phyloP scores from a whole-genome alignment of 2,888 invertebrate genomes.

The Biston betularia region DNA sequence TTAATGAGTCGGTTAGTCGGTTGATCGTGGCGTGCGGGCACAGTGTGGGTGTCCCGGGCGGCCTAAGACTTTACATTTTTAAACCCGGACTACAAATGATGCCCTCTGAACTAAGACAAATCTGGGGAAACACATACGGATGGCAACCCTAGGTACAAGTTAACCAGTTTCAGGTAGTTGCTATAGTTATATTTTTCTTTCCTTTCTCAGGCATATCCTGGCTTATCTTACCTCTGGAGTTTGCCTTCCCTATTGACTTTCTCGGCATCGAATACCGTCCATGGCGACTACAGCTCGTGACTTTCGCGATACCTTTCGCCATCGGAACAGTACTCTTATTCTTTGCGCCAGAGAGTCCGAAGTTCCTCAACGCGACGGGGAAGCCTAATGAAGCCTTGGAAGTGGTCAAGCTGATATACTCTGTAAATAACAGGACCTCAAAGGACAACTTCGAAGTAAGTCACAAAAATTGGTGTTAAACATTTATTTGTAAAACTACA shows the following conservation, averaged over 20 bases:
- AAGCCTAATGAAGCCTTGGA: conserved; percentile 85
- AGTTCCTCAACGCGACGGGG: conserved; percentile 89
- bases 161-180: background rate
- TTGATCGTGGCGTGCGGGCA: no score
- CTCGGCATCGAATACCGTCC: conserved; percentile 87
- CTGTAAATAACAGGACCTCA: conserved; percentile 62
- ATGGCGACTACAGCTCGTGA: conserved; percentile 91
- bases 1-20: no score
- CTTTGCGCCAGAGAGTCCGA: conserved; percentile 92
- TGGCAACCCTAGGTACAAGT: no score
- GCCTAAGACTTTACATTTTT: no score
- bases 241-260: conserved; percentile 74
- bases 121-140: no score
- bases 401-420: conserved; percentile 72
- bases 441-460: conserved; percentile 68
- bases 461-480: conserved; percentile 3
- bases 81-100: no score
- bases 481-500: background rate
- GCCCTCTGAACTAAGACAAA: no score
- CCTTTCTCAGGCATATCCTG: conserved; percentile 87
- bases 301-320: conserved; percentile 88
- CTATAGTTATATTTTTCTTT: background rate
- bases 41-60: no score
- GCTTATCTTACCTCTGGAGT: conserved; percentile 87
- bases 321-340: conserved; percentile 85